Evolutionary conservation across 2,113 vertebrate genomes (phyloP), one percentile per base, ranked within the genome.

Genomic region (Phasianus colchicus): DNA sequence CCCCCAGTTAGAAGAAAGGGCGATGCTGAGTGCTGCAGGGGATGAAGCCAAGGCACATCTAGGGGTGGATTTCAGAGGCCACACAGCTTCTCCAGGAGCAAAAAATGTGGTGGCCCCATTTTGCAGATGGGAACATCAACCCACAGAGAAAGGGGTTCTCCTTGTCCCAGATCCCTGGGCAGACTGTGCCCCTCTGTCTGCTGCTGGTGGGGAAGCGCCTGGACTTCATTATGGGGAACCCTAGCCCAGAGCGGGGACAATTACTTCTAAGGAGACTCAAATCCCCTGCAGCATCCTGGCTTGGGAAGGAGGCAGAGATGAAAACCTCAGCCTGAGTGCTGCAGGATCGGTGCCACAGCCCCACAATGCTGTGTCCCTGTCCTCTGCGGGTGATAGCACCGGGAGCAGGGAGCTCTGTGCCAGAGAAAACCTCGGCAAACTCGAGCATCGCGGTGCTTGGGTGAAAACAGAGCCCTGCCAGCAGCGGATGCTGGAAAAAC

Each of bases 351-450:
- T 42, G 63, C 63, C 63, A 13, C 40, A 30, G 63, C 40, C 40
- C 63, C 5, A 17, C 63, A 40, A 29, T 2, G 11, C 38, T 22
- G n/a, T 52, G 55, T 74, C 48, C 42, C 57, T 36, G 50, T n/a
- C 85, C 79, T 75, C 43, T 74, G 21, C 30, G 12, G 73, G 75
- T 3, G n/a, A n/a, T 0, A 14, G 57, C 47, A 2, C n/a, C 1
- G 1, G 82, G 76, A 95, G 47, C 3, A 18, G 88, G 89, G 48
- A 93, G 95, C 85, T 18, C 76, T 0, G 1, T 72, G 95, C 79
- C 96, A 96, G 94, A 91, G 73, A 93, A 97, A 97, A 96, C 82
- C 82, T 95, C 79, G 2, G 47, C 88, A 95, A 94, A 88, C 90
- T 88, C 8, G 1, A 95, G 95, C 70, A 7, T 61, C 45, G 81